phyloP scores from a whole-genome alignment of 2,888 invertebrate genomes.

The Harmothoe impar region DNA sequence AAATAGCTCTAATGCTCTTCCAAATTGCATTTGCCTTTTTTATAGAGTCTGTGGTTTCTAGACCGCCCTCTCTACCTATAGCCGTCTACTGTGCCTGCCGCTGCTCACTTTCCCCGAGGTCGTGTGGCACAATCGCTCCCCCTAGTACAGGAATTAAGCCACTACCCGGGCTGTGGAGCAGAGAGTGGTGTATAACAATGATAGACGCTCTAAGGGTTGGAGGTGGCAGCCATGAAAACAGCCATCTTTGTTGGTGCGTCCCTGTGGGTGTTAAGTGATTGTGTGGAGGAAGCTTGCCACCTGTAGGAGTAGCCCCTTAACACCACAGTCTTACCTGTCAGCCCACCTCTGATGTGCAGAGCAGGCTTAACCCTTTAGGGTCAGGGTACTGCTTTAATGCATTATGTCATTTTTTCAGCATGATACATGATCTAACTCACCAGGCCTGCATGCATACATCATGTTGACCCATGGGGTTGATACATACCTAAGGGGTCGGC shows the following conservation, averaged over 20 bases:
- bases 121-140: neutral
- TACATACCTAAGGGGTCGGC: too few species aligned
- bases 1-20: conserved; percentile 48
- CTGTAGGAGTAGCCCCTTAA: neutral
- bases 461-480: too few species aligned
- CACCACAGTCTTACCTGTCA: neutral
- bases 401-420: too few species aligned
- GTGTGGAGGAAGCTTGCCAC: neutral
- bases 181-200: neutral
- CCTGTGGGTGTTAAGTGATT: conserved; percentile 21
- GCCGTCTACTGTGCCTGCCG: too few species aligned
- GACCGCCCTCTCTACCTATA: neutral
- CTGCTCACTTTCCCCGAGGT: neutral
- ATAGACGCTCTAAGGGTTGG: neutral
- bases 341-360: neutral
- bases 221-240: neutral
- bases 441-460: too few species aligned
- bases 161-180: neutral
- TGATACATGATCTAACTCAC: too few species aligned
- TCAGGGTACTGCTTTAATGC: too few species aligned
- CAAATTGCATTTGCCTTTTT: conserved; percentile 34
- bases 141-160: neutral
- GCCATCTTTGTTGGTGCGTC: neutral
- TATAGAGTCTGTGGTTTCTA: conserved; percentile 4
- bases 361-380: neutral